Evolutionary conservation across 2,113 vertebrate genomes (phyloP).

Genomic region (Marmota flaviventris): DNA sequence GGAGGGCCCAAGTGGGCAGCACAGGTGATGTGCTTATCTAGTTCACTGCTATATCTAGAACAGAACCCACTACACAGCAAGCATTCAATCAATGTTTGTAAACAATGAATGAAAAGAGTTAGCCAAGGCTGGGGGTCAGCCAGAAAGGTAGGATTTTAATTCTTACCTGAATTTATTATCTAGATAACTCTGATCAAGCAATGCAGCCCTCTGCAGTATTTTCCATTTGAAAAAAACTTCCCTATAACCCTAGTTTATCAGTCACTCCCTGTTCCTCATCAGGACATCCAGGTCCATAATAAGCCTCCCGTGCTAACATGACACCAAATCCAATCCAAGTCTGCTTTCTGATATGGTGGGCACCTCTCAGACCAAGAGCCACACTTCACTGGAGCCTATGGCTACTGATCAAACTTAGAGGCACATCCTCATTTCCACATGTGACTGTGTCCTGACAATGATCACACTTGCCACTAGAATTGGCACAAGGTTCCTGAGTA

Average conservation of each 20-base stretch:
- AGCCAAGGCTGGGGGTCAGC: background rate
- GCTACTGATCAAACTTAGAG: background rate
- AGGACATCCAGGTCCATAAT: background rate
- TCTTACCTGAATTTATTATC: background rate
- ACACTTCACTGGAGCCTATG: background rate
- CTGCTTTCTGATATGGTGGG: background rate
- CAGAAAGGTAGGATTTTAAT: background rate
- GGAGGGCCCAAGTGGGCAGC: background rate
- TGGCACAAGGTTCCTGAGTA: background rate
- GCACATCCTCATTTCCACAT: background rate
- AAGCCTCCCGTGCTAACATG: background rate
- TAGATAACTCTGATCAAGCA: background rate
- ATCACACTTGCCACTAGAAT: background rate
- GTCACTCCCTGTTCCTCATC: background rate
- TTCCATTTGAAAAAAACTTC: background rate
- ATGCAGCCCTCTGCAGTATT: background rate
- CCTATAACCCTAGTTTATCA: background rate
- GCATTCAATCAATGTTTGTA: background rate
- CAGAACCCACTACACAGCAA: rapidly evolving
- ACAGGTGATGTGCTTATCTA: background rate
- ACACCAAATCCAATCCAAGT: background rate
- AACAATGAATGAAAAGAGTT: background rate
- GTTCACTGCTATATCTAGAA: background rate
- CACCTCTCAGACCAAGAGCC: background rate
- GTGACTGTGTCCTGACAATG: background rate